These are phyloP conservation scores for Muscicapa adusta DNA, from an alignment of 2,113 vertebrate species.

Conservation along the genomic window DNA sequence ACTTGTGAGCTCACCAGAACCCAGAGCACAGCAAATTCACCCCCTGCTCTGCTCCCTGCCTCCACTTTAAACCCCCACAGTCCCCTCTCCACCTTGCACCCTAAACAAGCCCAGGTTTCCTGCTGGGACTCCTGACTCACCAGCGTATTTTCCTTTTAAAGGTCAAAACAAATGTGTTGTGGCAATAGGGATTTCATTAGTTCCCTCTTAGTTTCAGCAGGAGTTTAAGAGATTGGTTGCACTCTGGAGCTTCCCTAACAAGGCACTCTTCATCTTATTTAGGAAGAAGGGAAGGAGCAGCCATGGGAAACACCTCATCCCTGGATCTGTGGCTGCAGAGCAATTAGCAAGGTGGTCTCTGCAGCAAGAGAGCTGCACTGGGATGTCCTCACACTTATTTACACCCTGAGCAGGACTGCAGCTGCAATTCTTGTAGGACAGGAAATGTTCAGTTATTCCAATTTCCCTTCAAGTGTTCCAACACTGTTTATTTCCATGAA, in stretches of 20 bases:
- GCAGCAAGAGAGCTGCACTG: not conserved
- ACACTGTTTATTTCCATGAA: not conserved
- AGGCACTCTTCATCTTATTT: not conserved
- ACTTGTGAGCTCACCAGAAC: not conserved
- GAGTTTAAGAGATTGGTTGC: not conserved
- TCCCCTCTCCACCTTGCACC: not conserved
- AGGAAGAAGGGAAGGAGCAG: not conserved
- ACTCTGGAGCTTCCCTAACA: not conserved
- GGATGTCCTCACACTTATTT: not conserved
- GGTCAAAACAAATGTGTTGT: not conserved
- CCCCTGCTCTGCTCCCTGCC: not conserved
- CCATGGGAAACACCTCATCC: not conserved
- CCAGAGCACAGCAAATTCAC: not conserved
- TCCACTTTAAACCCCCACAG: not conserved
- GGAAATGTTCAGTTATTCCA: not conserved
- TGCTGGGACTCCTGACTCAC: not conserved
- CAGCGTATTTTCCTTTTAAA: not conserved
- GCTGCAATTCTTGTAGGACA: not conserved
- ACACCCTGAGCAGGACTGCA: not conserved
- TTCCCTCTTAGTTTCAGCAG: not conserved
- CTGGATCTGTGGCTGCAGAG: not conserved
- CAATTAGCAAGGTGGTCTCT: not conserved
- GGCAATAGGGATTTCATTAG: not conserved
- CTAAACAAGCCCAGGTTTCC: not conserved
- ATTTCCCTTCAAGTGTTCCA: not conserved